phyloP scores from a whole-genome alignment of 2,888 invertebrate genomes.

The Drosophila pegasa region DNA sequence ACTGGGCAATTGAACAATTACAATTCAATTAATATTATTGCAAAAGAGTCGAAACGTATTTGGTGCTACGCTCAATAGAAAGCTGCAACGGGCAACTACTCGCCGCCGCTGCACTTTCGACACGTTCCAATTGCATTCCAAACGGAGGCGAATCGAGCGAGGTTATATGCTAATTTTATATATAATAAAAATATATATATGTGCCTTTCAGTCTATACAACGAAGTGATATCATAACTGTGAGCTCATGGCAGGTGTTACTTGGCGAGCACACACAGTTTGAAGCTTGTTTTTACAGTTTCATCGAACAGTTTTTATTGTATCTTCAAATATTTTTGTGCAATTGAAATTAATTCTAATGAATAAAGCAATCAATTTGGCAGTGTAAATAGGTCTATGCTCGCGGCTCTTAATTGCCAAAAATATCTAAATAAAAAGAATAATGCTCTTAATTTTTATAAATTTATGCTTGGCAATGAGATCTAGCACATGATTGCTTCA shows the following conservation, averaged over 20 bases:
- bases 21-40: slow-evolving; percentile 59
- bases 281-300: slow-evolving; percentile 10
- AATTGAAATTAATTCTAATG: slow-evolving; percentile 22
- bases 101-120: slow-evolving; percentile 42
- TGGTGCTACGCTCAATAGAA: slow-evolving; percentile 21
- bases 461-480: not conserved
- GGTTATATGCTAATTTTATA: slow-evolving; percentile 59
- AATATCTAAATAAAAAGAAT: not conserved
- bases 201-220: slow-evolving; percentile 35
- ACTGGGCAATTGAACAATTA: slow-evolving; percentile 65
- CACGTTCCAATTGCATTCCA: slow-evolving; percentile 47
- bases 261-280: slow-evolving; percentile 2
- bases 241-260: slow-evolving; percentile 43
- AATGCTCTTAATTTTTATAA: not conserved
- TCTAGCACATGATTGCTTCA: not conserved
- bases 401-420: slow-evolving; percentile 15
- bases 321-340: slow-evolving; percentile 12
- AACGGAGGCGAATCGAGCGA: slow-evolving; percentile 34
- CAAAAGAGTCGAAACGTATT: slow-evolving; percentile 17
- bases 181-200: slow-evolving; percentile 2
- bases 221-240: slow-evolving; percentile 61
- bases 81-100: slow-evolving; percentile 17
- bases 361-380: slow-evolving; percentile 18
- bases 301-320: not conserved
- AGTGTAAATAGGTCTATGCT: slow-evolving; percentile 6